phyloP scores from a whole-genome alignment of 2,113 vertebrate genomes.

The Solenodon paradoxus region DNA sequence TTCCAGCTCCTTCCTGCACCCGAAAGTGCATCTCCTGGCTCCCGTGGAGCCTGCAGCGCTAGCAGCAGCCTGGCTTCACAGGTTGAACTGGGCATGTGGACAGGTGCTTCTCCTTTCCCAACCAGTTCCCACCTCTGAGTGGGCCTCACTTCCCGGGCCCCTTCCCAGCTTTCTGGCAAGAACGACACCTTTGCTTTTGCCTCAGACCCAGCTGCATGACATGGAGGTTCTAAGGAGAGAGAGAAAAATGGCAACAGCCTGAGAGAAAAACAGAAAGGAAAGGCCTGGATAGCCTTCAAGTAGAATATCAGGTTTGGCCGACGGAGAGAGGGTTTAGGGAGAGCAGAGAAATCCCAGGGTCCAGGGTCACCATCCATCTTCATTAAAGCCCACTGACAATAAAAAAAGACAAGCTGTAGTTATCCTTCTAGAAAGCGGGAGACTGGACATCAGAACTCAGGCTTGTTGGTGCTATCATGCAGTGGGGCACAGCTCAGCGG shows the following conservation, averaged over 20 bases:
- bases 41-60: accelerated
- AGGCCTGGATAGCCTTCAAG: neutral
- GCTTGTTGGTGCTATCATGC: neutral
- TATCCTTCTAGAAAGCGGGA: neutral
- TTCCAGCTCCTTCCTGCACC: accelerated
- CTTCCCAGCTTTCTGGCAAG: neutral
- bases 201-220: neutral
- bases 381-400: neutral
- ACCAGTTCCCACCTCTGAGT: neutral
- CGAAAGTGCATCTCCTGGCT: neutral
- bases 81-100: neutral
- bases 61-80: neutral
- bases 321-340: neutral
- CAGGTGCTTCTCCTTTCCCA: neutral
- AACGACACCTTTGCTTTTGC: neutral
- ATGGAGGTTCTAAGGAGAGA: neutral
- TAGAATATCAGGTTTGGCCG: neutral
- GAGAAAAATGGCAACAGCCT: neutral
- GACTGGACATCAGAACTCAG: neutral
- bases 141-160: too few species aligned
- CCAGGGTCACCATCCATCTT: neutral
- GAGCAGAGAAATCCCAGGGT: neutral
- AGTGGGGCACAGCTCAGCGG: neutral
- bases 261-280: neutral
- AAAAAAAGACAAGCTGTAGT: neutral